These are phyloP conservation scores for Lagopus leucura DNA, from an alignment of 2,113 vertebrate genomes.

Conservation along the genomic window DNA sequence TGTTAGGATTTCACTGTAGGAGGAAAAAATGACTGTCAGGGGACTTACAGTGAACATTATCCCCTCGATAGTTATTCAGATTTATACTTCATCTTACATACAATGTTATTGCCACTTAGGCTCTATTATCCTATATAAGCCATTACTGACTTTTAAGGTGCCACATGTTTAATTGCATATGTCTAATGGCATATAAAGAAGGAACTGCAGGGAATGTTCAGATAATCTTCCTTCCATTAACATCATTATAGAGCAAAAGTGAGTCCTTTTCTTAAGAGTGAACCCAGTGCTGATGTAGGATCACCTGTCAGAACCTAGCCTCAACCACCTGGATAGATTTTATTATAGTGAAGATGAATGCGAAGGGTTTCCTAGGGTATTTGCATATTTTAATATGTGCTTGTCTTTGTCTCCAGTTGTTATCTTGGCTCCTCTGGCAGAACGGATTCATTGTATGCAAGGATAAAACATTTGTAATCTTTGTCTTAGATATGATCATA, in stretches of 20 bases:
- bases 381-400: not conserved
- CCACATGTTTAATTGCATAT: not conserved
- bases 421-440: not conserved
- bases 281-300: not conserved
- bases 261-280: not conserved
- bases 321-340: not conserved
- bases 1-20: not conserved
- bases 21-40: not conserved
- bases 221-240: not conserved
- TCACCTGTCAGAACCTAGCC: not conserved
- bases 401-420: not conserved
- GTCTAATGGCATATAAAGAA: not conserved
- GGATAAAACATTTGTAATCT: not conserved
- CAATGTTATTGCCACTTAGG: not conserved
- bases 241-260: not conserved
- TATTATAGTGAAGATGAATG: not conserved
- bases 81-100: not conserved
- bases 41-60: rapidly evolving
- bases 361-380: not conserved
- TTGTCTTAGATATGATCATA: not conserved
- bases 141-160: not conserved
- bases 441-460: not conserved
- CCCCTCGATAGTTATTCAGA: not conserved
- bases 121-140: not conserved
- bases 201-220: not conserved